Percentiles rank a stretch among this genome's conserved stretches.
phyloP scores from a whole-genome alignment of 2,113 vertebrate genomes.

The Felis chaus region DNA sequence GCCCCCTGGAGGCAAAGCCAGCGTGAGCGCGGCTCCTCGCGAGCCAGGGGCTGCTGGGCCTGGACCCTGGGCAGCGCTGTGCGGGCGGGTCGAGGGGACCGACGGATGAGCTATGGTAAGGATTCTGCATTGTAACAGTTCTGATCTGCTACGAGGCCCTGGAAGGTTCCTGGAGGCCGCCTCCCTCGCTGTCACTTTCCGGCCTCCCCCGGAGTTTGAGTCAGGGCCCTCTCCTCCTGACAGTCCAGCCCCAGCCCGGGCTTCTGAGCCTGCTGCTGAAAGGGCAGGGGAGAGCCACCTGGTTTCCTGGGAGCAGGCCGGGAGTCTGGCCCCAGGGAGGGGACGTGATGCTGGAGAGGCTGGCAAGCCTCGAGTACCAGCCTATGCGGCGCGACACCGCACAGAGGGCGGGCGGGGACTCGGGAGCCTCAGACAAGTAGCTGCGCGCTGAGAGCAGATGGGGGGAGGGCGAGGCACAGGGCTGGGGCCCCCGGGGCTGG shows the following conservation, averaged over 20 bases:
- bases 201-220: rapidly evolving
- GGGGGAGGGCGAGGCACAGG: background rate
- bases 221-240: too few relatives aligned
- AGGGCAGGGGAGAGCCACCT: too few relatives aligned
- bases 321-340: background rate
- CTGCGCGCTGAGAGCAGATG: rapidly evolving
- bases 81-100: background rate
- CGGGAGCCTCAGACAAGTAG: background rate
- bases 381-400: background rate
- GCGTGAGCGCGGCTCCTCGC: rapidly evolving
- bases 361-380: background rate
- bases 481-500: background rate
- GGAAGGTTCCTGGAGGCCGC: background rate
- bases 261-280: background rate
- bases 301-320: background rate
- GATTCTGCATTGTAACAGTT: background rate
- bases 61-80: background rate
- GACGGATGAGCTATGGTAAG: too few relatives aligned
- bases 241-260: background rate
- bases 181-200: background rate
- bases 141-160: background rate
- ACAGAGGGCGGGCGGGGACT: background rate
- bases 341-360: background rate
- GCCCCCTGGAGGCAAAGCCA: background rate
- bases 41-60: background rate